Base-by-base conservation (phyloP, 2,113 vertebrate species). In the Grallaria varia region DNA sequence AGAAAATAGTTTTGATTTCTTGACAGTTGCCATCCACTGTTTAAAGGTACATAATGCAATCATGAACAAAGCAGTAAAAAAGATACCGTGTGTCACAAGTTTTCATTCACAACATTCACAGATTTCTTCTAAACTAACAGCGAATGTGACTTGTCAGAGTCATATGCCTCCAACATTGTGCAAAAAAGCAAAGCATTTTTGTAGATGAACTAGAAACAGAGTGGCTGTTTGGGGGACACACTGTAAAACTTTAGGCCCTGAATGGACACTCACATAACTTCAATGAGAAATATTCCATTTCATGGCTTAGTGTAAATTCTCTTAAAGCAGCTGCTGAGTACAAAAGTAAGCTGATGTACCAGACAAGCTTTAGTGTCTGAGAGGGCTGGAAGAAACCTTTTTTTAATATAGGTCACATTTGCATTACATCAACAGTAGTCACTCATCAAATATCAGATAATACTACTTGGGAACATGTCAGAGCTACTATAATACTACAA, bases 371-470 rank as follows among this genome's bases (percentile, higher is more conserved):
- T 39, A 63, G 45, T 58, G 31, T 74, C 58, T 82, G 28, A 88
- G 20, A 76, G 39, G 33, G n/a, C 53, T 44, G 63, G 53, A 92
- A 76, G 55, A 82, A 87, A 67, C 13, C 5, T 15, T 71, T 80
- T 85, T 92, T 79, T 9, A 62, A 58, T 68, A 47, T 19, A 66
- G 55, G 49, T 79, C 75, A 91, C 10, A 4, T 90, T 91, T 90
- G 62, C 56, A 49, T 80, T 87, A 50, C 72, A 79, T 93, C 74
- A 94, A 83, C 64, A 91, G 88, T 78, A 94, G 93, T 58, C 73
- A 77, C 86, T 78, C 79, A 58, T 93, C 75, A 93, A 86, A 91
- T 71, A 55, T 62, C 76, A 90, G 67, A 50, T 96, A 95, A 93
- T 68, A 83, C 67, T 84, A 93, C 84, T 90, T 94, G 67, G 87